Evolutionary conservation across 2,797 vertebrate genomes (phyloP).

Genomic region (Orestias chungarensis): DNA sequence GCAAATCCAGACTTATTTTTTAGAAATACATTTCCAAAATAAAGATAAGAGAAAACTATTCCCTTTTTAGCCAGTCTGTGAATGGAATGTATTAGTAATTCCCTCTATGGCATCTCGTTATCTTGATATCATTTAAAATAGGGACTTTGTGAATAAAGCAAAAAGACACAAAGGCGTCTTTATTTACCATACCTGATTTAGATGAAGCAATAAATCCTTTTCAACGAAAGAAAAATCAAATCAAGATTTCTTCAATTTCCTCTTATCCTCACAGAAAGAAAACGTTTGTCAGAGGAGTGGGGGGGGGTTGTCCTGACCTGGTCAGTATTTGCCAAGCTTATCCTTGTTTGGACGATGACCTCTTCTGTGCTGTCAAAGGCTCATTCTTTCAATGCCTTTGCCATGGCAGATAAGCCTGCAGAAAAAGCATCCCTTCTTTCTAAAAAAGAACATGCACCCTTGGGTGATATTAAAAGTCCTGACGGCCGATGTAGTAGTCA

Average conservation of each 20-base stretch:
- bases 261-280: constrained; percentile 72
- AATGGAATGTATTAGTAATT: constrained; percentile 74
- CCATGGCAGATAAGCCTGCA: constrained; percentile 86
- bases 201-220: constrained; percentile 85
- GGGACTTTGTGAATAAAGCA: constrained; percentile 74
- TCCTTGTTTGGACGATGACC: constrained; percentile 84
- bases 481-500: constrained; percentile 78
- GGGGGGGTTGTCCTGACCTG: constrained; percentile 79
- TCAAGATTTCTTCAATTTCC: constrained; percentile 76
- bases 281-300: constrained; percentile 71
- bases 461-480: constrained; percentile 77
- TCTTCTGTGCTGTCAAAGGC: constrained; percentile 86
- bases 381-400: constrained; percentile 90
- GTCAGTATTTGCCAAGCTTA: constrained; percentile 84
- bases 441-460: constrained; percentile 79
- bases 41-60: neutral
- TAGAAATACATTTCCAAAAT: neutral
- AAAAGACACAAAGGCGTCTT: constrained; percentile 75
- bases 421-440: constrained; percentile 74
- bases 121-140: constrained; percentile 71
- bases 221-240: constrained; percentile 83
- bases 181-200: constrained; percentile 94
- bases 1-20: neutral
- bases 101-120: constrained; percentile 71
- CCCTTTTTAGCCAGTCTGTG: constrained; percentile 70